Conservation (phyloP, 2,797 vertebrate genomes). For the Lacerta viridis region DNA sequence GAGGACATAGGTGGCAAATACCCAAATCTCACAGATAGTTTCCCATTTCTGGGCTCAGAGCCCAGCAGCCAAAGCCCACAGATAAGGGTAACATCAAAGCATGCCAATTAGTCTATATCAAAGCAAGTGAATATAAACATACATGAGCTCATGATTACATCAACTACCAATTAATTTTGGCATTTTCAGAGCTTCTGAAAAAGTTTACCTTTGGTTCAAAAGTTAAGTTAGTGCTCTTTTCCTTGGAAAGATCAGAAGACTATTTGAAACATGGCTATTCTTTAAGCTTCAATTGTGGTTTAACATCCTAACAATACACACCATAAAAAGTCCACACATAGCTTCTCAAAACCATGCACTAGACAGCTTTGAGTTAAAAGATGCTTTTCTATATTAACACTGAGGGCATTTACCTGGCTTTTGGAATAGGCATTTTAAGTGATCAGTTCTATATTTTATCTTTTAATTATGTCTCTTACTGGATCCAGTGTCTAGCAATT, state of each 20-base stretch:
- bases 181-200: too few relatives aligned
- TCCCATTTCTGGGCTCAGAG: too few relatives aligned
- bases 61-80: too few relatives aligned
- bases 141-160: too few relatives aligned
- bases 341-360: not conserved
- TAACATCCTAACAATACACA: not conserved
- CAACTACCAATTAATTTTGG: too few relatives aligned
- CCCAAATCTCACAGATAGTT: too few relatives aligned
- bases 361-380: not conserved
- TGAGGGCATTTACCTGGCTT: not conserved
- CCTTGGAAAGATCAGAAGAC: not conserved
- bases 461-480: not conserved
- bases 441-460: not conserved
- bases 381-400: not conserved
- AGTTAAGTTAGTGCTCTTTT: not conserved
- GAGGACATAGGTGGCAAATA: too few relatives aligned
- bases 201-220: too few relatives aligned
- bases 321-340: not conserved
- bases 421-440: not conserved
- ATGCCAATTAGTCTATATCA: too few relatives aligned
- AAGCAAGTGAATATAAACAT: too few relatives aligned
- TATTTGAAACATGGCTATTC: too few relatives aligned
- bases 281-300: not conserved
- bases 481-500: not conserved
- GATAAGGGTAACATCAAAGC: too few relatives aligned